Conservation (phyloP, 2,888 invertebrate genomes). For the Drosophila pseudotalamancana region DNA sequence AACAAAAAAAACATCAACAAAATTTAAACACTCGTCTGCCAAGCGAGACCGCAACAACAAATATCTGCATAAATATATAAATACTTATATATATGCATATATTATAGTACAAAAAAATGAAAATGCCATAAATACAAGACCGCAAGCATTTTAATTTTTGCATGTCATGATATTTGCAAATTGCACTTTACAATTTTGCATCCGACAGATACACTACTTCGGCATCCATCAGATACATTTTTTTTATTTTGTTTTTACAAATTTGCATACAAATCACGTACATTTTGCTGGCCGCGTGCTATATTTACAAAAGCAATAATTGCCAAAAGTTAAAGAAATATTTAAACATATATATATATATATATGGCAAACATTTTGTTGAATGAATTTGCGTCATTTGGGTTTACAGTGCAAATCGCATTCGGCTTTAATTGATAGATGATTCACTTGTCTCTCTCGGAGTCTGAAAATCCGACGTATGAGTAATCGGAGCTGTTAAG, state of each 20-base stretch:
- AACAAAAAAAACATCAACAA: constrained; percentile 28
- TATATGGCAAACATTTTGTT: constrained; percentile 43
- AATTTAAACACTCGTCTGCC: constrained; percentile 63
- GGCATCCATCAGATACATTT: constrained; percentile 49
- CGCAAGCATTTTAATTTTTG: constrained; percentile 68
- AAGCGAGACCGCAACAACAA: constrained; percentile 40
- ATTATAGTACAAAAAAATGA: constrained; percentile 4
- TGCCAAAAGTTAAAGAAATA: constrained; percentile 34
- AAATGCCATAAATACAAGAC: constrained; percentile 36
- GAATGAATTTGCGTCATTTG: constrained; percentile 73
- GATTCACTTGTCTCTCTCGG: constrained; percentile 48
- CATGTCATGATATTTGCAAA: constrained; percentile 39
- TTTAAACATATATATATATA: not conserved
- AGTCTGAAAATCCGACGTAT: constrained; percentile 18
- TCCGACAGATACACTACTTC: constrained; percentile 60
- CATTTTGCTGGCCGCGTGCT: constrained; percentile 24
- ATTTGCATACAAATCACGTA: constrained; percentile 58
- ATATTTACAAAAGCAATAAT: constrained; percentile 45
- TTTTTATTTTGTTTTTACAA: too few species aligned
- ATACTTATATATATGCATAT: not conserved
- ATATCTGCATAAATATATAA: not conserved
- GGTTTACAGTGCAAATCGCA: constrained; percentile 29
- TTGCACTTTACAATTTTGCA: constrained; percentile 40
- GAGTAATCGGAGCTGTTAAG: constrained; percentile 49
- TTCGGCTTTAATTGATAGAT: constrained; percentile 25